Conservation (phyloP, 92 coral and sea anemone genomes). For the Isaurus tuberculatus region DNA sequence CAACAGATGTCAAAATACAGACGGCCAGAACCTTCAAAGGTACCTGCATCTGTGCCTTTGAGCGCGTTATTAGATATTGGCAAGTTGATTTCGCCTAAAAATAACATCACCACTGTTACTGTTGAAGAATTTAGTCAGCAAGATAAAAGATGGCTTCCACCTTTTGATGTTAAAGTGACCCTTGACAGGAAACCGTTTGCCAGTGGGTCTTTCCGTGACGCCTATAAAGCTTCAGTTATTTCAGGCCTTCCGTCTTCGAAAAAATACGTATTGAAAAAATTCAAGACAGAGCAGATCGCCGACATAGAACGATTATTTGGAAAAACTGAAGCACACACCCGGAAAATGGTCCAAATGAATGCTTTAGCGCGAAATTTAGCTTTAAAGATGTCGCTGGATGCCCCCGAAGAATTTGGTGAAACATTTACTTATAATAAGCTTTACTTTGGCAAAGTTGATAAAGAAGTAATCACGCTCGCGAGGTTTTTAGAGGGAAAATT, state of each 20-base stretch:
- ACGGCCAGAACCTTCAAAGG: conserved; percentile 27
- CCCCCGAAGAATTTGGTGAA: conserved; percentile 41
- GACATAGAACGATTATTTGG: conserved; percentile 37
- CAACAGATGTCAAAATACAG: not conserved
- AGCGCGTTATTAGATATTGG: conserved; percentile 33
- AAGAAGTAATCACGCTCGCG: conserved; percentile 33
- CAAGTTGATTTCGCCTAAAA: conserved; percentile 34
- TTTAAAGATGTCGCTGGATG: conserved; percentile 44
- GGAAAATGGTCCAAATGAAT: conserved; percentile 51
- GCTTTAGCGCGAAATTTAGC: conserved; percentile 60
- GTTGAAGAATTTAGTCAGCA: conserved; percentile 44
- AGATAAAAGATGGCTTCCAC: conserved; percentile 37
- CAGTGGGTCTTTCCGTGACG: conserved; percentile 49
- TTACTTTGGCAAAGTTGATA: conserved; percentile 42
- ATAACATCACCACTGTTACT: conserved; percentile 31
- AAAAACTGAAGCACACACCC: conserved; percentile 39
- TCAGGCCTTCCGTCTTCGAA: conserved; percentile 35
- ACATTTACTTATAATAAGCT: conserved; percentile 45
- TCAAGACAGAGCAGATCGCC: conserved; percentile 43
- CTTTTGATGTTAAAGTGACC: conserved; percentile 42
- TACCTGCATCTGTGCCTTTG: conserved; percentile 36
- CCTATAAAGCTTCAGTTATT: conserved; percentile 39
- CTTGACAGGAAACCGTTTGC: conserved; percentile 36
- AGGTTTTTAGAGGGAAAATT: conserved; percentile 43
- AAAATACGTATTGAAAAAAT: conserved; percentile 62